Conservation (phyloP, 1,140 invertebrate genomes). For the Anadara kagoshimensis region DNA sequence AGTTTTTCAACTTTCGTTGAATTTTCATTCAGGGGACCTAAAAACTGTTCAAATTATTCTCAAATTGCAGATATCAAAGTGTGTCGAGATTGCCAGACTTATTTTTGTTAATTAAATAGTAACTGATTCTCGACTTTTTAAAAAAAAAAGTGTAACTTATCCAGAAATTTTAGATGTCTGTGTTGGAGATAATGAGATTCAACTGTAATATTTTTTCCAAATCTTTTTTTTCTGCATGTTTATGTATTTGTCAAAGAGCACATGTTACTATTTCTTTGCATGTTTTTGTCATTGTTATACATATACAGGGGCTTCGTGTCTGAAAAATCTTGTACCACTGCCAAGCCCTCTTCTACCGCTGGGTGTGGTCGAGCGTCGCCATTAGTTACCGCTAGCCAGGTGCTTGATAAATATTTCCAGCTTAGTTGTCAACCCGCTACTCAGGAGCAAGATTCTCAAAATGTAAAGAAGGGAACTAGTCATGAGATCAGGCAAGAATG, state of each 20-base stretch:
- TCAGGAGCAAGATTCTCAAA: conserved; percentile 28
- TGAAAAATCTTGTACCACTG: conserved; percentile 3
- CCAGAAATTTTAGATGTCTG: too few relatives aligned
- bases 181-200: too few relatives aligned
- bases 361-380: conserved; percentile 48
- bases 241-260: not conserved
- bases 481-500: conserved; percentile 52
- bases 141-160: too few relatives aligned
- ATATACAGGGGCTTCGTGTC: conserved; percentile 49
- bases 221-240: not conserved
- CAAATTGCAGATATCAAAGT: too few relatives aligned
- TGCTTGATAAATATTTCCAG: conserved; percentile 57
- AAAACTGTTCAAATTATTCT: too few relatives aligned
- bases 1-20: too few relatives aligned
- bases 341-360: conserved; percentile 4
- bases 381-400: conserved; percentile 54
- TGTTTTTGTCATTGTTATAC: conserved; percentile 3
- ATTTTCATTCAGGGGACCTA: too few relatives aligned
- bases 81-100: too few relatives aligned
- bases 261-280: conserved; percentile 9
- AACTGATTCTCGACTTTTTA: too few relatives aligned
- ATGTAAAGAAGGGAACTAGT: conserved; percentile 29
- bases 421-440: conserved; percentile 37
- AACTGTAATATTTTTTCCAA: too few relatives aligned
- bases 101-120: too few relatives aligned